Percentiles rank a stretch among this genome's conserved stretches.
Evolutionary conservation across 2,113 vertebrate species (phyloP).

Genomic region (Plotosus lineatus): DNA sequence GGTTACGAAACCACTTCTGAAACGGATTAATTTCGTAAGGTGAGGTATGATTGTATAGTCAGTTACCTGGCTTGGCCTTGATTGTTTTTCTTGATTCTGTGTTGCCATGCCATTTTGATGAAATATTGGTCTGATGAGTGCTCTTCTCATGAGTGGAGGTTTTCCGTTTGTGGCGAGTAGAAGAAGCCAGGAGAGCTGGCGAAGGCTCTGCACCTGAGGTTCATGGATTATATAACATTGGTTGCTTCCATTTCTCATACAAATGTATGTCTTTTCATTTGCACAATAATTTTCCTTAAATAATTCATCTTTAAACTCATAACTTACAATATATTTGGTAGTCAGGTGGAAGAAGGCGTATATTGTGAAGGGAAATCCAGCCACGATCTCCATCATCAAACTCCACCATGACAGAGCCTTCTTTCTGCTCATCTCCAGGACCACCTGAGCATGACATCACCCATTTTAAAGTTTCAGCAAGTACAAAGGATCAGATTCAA

Average conservation of each 20-base stretch:
- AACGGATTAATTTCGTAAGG: no score
- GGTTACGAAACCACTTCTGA: no score
- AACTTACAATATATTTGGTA: constrained; percentile 93
- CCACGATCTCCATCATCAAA: constrained; percentile 96
- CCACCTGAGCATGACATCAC: constrained; percentile 60
- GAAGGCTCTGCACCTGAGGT: constrained; percentile 87
- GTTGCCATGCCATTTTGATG: constrained; percentile 67
- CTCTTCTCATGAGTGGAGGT: constrained; percentile 69
- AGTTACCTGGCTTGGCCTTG: constrained; percentile 84
- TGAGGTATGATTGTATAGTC: not conserved
- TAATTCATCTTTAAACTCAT: not conserved
- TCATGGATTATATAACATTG: not conserved
- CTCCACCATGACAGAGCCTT: constrained; percentile 87
- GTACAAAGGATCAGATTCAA: not conserved
- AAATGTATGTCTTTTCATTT: constrained; percentile 5
- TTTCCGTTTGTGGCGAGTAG: constrained; percentile 78
- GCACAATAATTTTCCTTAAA: not conserved
- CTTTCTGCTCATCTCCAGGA: constrained; percentile 82
- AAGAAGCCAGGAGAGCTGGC: constrained; percentile 83
- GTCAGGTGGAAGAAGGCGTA: constrained; percentile 89
- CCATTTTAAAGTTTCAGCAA: not conserved
- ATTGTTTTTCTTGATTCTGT: constrained; percentile 70
- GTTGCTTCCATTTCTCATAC: constrained; percentile 10
- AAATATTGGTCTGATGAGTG: constrained; percentile 61
- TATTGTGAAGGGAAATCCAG: constrained; percentile 86